Conservation (phyloP, 1,140 invertebrate species). For the Pectinophora gossypiella region DNA sequence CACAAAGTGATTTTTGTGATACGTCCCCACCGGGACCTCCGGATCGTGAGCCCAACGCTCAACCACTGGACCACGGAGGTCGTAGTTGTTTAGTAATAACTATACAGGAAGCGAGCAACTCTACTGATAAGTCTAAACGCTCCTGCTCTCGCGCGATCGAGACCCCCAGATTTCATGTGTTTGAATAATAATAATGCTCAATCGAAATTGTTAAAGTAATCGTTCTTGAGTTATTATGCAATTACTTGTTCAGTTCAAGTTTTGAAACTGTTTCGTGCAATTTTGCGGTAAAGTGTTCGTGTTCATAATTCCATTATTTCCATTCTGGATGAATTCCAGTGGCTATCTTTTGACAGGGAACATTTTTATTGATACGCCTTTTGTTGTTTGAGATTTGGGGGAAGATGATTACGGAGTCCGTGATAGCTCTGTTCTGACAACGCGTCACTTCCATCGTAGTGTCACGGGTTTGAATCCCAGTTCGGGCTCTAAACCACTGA, state of each 20-base stretch:
- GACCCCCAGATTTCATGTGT: conserved; percentile 27
- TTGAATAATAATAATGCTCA: conserved; percentile 35
- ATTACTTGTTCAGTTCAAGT: conserved; percentile 39
- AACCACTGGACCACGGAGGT: no score
- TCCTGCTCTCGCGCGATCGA: neutral
- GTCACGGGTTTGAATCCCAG: no score
- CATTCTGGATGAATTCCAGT: conserved; percentile 25
- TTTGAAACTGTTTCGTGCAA: conserved; percentile 13
- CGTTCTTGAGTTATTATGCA: conserved; percentile 52
- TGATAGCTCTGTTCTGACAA: no score
- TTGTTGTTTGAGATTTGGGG: neutral
- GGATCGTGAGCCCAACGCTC: no score
- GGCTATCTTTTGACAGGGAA: conserved; percentile 12
- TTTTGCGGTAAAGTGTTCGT: conserved; percentile 11
- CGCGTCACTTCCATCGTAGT: no score
- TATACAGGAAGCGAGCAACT: neutral
- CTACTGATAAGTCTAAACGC: neutral
- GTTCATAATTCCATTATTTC: neutral
- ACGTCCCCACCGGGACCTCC: no score
- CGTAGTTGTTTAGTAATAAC: no score
- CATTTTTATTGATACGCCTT: neutral
- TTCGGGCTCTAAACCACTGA: no score
- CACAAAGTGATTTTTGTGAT: no score
- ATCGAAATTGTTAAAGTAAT: conserved; percentile 40
- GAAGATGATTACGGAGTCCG: no score